These are phyloP conservation scores for Tichodroma muraria DNA, from an alignment of 2,113 vertebrate genomes.

Conservation along the genomic window DNA sequence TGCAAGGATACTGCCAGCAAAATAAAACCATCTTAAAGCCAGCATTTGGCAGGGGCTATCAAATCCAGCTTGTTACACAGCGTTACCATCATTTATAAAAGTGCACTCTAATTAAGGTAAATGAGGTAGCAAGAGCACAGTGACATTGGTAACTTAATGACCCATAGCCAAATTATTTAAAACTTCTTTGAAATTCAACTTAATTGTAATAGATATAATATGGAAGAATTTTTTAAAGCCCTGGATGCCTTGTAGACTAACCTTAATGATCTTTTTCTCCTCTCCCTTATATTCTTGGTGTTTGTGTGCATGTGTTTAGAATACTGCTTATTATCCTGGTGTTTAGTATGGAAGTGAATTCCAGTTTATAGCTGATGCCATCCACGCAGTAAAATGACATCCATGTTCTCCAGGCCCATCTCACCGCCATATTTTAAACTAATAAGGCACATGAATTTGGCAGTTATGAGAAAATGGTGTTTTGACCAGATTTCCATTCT, in stretches of 20 bases:
- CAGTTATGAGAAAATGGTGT: neutral
- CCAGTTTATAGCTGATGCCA: neutral
- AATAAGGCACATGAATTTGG: neutral
- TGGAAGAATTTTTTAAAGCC: neutral
- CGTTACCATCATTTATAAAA: neutral
- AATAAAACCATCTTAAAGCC: conserved; percentile 9
- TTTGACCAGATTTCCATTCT: neutral
- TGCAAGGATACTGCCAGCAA: neutral
- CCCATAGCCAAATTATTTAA: conserved; percentile 35
- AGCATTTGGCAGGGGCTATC: conserved; percentile 18
- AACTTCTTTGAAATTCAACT: conserved; percentile 43
- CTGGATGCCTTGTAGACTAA: neutral
- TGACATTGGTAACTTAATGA: conserved; percentile 60
- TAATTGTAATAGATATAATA: conserved; percentile 40
- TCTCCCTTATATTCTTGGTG: neutral
- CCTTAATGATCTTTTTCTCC: neutral
- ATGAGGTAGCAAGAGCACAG: conserved; percentile 50
- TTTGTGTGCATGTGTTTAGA: neutral
- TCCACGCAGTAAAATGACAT: neutral
- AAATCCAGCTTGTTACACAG: conserved; percentile 35
- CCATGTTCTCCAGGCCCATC: neutral
- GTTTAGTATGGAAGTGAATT: neutral
- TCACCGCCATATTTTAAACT: neutral
- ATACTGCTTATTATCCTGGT: neutral
- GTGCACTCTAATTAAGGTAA: conserved; percentile 59